Conservation (phyloP, 64 coral and sea anemone genomes). For the Astreopora myriophthalma region DNA sequence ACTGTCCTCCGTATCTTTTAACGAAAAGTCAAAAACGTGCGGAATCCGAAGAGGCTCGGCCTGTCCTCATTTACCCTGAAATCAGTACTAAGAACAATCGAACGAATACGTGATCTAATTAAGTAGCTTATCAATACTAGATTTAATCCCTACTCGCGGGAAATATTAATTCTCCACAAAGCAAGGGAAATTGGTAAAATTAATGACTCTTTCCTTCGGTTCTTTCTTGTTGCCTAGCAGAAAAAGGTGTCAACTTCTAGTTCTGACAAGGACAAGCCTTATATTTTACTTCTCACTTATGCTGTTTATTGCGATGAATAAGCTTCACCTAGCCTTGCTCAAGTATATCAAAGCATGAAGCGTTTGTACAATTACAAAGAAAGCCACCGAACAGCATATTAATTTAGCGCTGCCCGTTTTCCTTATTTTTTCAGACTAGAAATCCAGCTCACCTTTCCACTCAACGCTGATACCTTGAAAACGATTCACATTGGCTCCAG, state of each 20-base stretch:
- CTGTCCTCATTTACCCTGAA: neutral
- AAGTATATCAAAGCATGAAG: no score
- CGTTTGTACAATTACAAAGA: no score
- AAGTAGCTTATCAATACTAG: slow-evolving; percentile 1
- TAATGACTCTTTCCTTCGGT: neutral
- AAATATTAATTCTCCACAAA: neutral
- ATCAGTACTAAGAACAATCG: neutral
- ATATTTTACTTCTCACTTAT: neutral
- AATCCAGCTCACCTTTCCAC: no score
- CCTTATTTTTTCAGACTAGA: no score
- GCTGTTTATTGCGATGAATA: neutral
- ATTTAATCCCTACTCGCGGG: neutral
- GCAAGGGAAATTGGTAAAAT: neutral
- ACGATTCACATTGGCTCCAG: no score
- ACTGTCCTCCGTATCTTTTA: neutral
- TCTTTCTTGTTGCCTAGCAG: neutral
- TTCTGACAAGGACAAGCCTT: neutral
- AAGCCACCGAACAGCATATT: neutral
- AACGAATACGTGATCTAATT: slow-evolving; percentile 2
- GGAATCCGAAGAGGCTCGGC: neutral
- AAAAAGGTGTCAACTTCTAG: neutral
- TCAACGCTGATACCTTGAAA: no score
- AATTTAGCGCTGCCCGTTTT: neutral
- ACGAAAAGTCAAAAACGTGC: neutral
- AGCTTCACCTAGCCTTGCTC: no score